Conservation (phyloP, 1,140 invertebrate species). For the Meloidogyne chitwoodi region DNA sequence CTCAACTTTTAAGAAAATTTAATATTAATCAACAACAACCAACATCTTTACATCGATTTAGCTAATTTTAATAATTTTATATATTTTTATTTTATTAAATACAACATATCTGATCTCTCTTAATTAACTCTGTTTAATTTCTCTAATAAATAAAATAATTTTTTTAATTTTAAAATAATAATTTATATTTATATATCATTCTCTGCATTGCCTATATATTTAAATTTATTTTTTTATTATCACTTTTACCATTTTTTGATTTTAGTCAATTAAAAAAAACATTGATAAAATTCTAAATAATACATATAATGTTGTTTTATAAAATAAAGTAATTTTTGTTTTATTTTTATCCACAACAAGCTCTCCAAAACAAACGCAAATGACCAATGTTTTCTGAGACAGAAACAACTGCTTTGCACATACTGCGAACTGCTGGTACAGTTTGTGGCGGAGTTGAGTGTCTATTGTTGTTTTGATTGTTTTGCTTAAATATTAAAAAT, state of each 20-base stretch:
- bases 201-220: too few species aligned
- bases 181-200: too few species aligned
- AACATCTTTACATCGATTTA: background rate
- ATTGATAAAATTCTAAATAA: too few species aligned
- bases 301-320: too few species aligned
- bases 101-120: too few species aligned
- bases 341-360: constrained; percentile 5
- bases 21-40: background rate
- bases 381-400: constrained; percentile 32
- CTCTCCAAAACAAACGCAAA: constrained; percentile 29
- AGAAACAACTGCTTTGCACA: constrained; percentile 29
- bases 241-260: too few species aligned
- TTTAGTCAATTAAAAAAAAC: too few species aligned
- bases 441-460: constrained; percentile 17
- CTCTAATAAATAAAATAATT: too few species aligned
- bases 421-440: constrained; percentile 35
- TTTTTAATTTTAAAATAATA: too few species aligned
- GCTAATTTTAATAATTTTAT: constrained; percentile 3
- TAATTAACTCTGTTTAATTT: too few species aligned
- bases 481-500: background rate
- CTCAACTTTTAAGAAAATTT: background rate
- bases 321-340: background rate
- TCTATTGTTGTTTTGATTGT: background rate
- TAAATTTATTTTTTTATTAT: too few species aligned
- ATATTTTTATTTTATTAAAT: background rate